Base-by-base conservation (phyloP, 2,888 invertebrate genomes). In the Drosophila mulleri region DNA sequence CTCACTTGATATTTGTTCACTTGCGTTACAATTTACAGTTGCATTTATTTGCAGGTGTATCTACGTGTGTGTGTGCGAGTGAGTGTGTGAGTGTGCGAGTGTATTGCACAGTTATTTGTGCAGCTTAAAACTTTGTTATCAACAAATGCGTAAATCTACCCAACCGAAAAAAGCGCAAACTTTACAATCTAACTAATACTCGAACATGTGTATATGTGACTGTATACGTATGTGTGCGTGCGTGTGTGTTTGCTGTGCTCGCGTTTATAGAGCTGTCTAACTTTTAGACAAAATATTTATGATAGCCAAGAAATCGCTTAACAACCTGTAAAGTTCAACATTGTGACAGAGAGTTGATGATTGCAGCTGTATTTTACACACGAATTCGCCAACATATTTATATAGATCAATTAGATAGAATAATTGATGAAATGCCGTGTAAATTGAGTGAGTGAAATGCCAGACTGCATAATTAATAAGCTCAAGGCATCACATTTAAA, bases 131-230 rank as follows among this genome's bases (percentile, higher is more conserved):
- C 65, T 84, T 84, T 84, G 88, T 75, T 84, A 84, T 84, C 84
- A 84, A 84, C 84, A 84, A 84, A 84, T 85, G 88, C 88, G 84
- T 84, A 84, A 88, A 84, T 84, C 88, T 83, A 85, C 56, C 77
- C 79, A 72, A 78, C 80, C 61, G 74, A 68, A 75, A 78, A 78
- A 83, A 74, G 65, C 66, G 63, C 76, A 83, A 85, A 79, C 72
- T 85, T 87, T 78, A 54, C 72, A 82, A 80, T 78, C 75, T 80
- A 76, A 68, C 76, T 32, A 76, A 77, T 62, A 76, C 62, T 48
- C 41, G 23, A 58, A 66, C 59, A 60, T 67, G 53, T 72, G 54
- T 42, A 35, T 37, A 23, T 47, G 37, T 48, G 29, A 32, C n/a
- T 32, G 32, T 32, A 18, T 52, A 32, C 35, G 29, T 53, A 47